Evolutionary conservation across 1,140 invertebrate genomes (phyloP), one percentile per base, ranked within the genome.

Genomic region (Druon quercuslanigerum): DNA sequence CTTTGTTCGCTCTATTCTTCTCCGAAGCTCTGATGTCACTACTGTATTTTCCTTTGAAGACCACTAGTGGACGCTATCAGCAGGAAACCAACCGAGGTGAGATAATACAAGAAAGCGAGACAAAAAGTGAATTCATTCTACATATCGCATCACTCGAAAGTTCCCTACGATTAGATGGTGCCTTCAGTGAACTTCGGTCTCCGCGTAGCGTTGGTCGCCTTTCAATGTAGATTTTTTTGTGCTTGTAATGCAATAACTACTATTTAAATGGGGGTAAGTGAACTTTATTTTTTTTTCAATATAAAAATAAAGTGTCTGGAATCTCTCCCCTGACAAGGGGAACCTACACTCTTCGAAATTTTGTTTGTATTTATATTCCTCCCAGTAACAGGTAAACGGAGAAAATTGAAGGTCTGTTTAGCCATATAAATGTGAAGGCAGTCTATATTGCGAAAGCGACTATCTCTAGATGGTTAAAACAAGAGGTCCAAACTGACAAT

Each of bases 51-150:
- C 46, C 81, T 81, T 87, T 86, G 80, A 84, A 85, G 80, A 73
- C 79, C 51, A 77, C 60, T 77, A 77, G n/a, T 72, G 84, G 87
- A 66, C 83, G 83, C 73, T 89, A 90, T 87, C 86, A 89, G 81
- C 87, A 87, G 88, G 88, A 88, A 87, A 87, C 85, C 78, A n/a
- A 83, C 82, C 76, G 87, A 89, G 88, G 86, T 90, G 82, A 90
- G 88, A 88, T 88, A 88, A 79, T 79, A 74, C 78, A 71, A 76
- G n/a, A n/a, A n/a, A n/a, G n/a, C n/a, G n/a, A n/a, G n/a, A n/a
- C n/a, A n/a, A n/a, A 79, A 81, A 78, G 77, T 72, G 51, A 60
- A 78, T 80, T 75, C 77, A 74, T 78, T 40, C 60, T 71, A 75
- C 52, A 52, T 79, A 79, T 80, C 71, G 51, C 56, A 54, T 79